These are phyloP conservation scores for Trichonephila clavata DNA, from an alignment of 1,140 invertebrate genomes.

Conservation along the genomic window DNA sequence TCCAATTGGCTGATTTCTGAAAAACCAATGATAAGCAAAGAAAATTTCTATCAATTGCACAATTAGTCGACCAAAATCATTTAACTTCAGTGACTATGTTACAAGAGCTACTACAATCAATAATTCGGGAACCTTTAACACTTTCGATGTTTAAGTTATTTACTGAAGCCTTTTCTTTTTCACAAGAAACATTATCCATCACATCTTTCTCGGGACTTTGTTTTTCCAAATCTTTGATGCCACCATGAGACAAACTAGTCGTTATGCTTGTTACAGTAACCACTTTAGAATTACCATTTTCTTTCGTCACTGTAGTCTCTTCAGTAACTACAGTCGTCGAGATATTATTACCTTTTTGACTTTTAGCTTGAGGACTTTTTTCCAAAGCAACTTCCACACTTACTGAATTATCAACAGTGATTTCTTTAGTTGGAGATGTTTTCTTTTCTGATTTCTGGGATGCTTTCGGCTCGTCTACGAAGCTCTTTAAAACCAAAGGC, in stretches of 20 bases:
- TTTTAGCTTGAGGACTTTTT: constrained; percentile 27
- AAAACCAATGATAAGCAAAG: too few species aligned
- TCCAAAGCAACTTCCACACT: constrained; percentile 62
- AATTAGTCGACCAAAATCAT: background rate
- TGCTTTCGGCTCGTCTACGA: constrained; percentile 20
- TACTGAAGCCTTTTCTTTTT: constrained; percentile 32
- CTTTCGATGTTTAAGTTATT: constrained; percentile 58
- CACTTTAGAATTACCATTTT: constrained; percentile 64
- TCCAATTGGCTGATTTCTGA: too few species aligned
- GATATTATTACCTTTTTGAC: constrained; percentile 35
- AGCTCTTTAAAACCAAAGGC: constrained; percentile 40
- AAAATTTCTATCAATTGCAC: too few species aligned
- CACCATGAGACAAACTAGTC: constrained; percentile 53
- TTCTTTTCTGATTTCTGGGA: background rate
- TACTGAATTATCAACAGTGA: constrained; percentile 60
- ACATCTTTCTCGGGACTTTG: background rate
- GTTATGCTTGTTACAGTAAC: constrained; percentile 69
- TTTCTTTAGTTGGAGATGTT: constrained; percentile 21
- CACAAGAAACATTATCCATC: background rate
- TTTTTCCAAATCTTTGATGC: constrained; percentile 22
- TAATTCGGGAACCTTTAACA: constrained; percentile 23
- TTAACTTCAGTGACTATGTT: constrained; percentile 69
- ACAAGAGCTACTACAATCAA: constrained; percentile 67
- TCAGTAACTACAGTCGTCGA: constrained; percentile 70
- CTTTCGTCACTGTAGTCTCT: constrained; percentile 67